Conservation (phyloP, 2,888 invertebrate species). For the Zonitis immaculata region DNA sequence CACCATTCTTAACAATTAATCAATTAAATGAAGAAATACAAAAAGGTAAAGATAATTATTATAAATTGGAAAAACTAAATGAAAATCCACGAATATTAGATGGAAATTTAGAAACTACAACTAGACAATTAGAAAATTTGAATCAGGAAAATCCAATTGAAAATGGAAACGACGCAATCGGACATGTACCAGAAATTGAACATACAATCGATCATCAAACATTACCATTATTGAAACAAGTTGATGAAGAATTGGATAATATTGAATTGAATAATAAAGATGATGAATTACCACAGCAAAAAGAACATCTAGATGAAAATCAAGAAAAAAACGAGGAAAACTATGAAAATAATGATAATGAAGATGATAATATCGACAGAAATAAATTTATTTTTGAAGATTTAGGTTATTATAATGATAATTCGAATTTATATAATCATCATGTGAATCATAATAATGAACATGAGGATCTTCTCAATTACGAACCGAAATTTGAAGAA, state of each 20-base stretch:
- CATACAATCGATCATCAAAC: slow-evolving; percentile 7
- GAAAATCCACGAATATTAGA: no score
- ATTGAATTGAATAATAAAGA: slow-evolving; percentile 3
- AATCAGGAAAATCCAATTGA: neutral
- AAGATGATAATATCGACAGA: slow-evolving; percentile 8
- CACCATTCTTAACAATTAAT: neutral
- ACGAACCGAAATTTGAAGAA: slow-evolving; percentile 18
- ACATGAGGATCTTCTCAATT: slow-evolving; percentile 7
- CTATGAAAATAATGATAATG: slow-evolving; percentile 7
- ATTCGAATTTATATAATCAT: no score
- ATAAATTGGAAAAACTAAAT: slow-evolving; percentile 10
- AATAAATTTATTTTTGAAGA: neutral
- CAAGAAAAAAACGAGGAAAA: no score
- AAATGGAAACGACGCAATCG: neutral
- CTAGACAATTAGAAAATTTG: no score
- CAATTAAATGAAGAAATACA: slow-evolving; percentile 9
- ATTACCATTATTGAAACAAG: neutral
- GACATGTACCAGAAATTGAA: slow-evolving; percentile 11
- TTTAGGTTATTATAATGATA: slow-evolving; percentile 9
- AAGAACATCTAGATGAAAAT: slow-evolving; percentile 5
- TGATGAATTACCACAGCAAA: slow-evolving; percentile 12
- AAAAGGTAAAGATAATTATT: slow-evolving; percentile 11
- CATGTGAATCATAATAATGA: neutral
- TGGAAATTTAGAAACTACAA: no score
- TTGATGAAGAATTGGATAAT: slow-evolving; percentile 7